phyloP scores from a whole-genome alignment of 2,797 vertebrate species.

The Valencia hispanica region DNA sequence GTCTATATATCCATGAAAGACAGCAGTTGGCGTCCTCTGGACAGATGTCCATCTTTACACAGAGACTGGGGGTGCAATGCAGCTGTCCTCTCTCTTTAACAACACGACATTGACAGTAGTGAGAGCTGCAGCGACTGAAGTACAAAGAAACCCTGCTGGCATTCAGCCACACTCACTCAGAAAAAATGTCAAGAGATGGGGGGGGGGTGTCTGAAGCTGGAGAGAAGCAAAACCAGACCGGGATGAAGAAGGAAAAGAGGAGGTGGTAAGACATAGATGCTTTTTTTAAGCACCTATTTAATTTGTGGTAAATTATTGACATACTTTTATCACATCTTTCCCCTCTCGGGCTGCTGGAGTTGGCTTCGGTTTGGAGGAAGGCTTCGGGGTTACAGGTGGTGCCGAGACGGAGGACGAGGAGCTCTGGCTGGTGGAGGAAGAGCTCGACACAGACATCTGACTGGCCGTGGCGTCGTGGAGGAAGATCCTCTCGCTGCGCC shows the following conservation, averaged over 20 bases:
- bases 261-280: not conserved
- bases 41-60: slow-evolving; percentile 37
- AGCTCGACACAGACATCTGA: slow-evolving; percentile 53
- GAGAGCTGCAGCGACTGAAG: slow-evolving; percentile 74
- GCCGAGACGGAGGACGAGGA: slow-evolving; percentile 60
- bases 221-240: slow-evolving; percentile 21
- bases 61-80: slow-evolving; percentile 43
- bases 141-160: slow-evolving; percentile 72
- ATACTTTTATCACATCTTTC: slow-evolving; percentile 90
- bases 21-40: slow-evolving; percentile 1
- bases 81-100: slow-evolving; percentile 79
- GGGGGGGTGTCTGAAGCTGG: slow-evolving; percentile 31
- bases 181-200: slow-evolving; percentile 31
- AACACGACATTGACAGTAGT: slow-evolving; percentile 75
- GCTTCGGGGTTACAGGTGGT: slow-evolving; percentile 78
- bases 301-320: slow-evolving; percentile 48
- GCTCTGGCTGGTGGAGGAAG: slow-evolving; percentile 63
- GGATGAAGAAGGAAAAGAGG: slow-evolving; percentile 1
- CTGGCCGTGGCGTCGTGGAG: slow-evolving; percentile 88
- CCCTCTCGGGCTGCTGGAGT: slow-evolving; percentile 83
- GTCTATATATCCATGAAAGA: slow-evolving; percentile 23
- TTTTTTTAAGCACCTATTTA: not conserved
- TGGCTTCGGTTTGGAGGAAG: slow-evolving; percentile 81
- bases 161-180: slow-evolving; percentile 46
- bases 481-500: slow-evolving; percentile 96